Conservation (phyloP, 2,113 vertebrate species). For the Sphyrna mokarran region DNA sequence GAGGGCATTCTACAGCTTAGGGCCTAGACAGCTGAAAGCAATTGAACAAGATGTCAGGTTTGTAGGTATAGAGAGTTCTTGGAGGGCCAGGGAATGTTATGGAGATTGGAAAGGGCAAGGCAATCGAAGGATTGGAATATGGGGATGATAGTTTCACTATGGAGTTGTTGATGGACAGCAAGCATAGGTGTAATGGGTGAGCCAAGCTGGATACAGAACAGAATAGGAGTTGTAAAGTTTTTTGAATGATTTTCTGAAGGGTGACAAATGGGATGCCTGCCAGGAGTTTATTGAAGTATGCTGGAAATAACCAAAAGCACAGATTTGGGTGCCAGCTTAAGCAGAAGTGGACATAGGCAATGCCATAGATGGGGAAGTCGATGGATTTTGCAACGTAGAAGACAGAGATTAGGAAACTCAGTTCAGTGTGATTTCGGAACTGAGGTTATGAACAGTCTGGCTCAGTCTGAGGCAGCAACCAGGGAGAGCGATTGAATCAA, state of each 20-base stretch:
- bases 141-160: neutral
- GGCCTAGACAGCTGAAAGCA: neutral
- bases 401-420: neutral
- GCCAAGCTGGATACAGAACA: neutral
- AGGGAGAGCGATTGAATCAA: neutral
- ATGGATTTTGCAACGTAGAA: neutral
- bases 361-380: neutral
- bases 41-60: neutral
- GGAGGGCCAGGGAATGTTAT: neutral
- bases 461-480: neutral
- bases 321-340: neutral
- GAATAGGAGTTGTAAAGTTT: neutral
- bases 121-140: neutral
- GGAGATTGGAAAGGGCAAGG: neutral
- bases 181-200: neutral
- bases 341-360: neutral
- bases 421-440: neutral
- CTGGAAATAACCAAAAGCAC: neutral
- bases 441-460: neutral
- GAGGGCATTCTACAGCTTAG: neutral
- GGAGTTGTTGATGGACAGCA: neutral
- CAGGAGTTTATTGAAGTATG: neutral
- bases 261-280: neutral
- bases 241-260: neutral
- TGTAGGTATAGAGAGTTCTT: neutral